Evolutionary conservation across 2,888 invertebrate genomes (phyloP).

Genomic region (Dryomyza anilis): DNA sequence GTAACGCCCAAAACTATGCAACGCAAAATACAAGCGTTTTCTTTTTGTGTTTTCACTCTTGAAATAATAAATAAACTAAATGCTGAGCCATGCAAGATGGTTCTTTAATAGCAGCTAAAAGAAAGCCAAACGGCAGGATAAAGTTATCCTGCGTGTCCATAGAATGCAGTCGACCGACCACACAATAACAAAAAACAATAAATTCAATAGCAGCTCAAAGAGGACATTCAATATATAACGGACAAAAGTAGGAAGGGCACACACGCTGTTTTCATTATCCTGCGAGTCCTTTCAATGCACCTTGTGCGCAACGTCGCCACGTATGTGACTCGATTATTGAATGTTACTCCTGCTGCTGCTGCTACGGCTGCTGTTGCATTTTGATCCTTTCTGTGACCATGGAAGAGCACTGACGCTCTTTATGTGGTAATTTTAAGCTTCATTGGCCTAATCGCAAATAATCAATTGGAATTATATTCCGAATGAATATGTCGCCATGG

Average conservation of each 20-base stretch:
- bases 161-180: neutral
- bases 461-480: slow-evolving; percentile 26
- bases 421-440: slow-evolving; percentile 34
- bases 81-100: neutral
- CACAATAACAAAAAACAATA: neutral
- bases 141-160: neutral
- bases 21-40: neutral
- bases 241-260: neutral
- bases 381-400: neutral
- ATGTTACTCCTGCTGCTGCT: neutral
- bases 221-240: neutral
- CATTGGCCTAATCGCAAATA: slow-evolving; percentile 32
- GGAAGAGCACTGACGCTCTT: slow-evolving; percentile 8
- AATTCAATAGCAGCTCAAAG: neutral
- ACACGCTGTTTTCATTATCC: neutral
- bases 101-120: neutral
- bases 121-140: neutral
- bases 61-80: neutral
- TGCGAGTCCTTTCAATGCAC: neutral
- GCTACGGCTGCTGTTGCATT: neutral
- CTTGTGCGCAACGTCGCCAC: neutral
- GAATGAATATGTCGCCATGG: slow-evolving; percentile 14
- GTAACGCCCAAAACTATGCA: slow-evolving; percentile 3
- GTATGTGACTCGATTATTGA: slow-evolving; percentile 9
- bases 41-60: neutral